Base-by-base conservation (phyloP, 2,113 vertebrate species). In the Entelurus aequoreus region DNA sequence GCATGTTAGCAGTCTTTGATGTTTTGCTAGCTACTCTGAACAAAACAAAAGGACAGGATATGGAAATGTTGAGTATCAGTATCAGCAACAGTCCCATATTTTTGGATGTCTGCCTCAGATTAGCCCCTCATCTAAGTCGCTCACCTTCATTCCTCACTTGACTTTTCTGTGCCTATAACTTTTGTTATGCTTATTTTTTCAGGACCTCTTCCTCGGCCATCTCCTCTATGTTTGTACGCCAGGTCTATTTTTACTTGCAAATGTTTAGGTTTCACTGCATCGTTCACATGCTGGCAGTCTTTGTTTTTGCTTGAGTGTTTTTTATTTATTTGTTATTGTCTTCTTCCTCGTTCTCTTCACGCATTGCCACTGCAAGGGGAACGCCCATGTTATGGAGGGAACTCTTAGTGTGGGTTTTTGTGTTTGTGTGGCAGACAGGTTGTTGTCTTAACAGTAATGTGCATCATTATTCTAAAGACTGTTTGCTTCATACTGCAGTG, bases 291-390 rank as follows among this genome's bases (percentile, higher is more conserved):
- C 74, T 79, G 67, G 60, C 68, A 60, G 48, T 36, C 61, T 80
- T 81, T 88, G 78, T 85, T 87, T 84, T 79, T 74, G 56, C 79
- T 84, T 69, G 64, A 42, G 66, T 76, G 60, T 65, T 53, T 3
- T 28, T 28, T 28, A n/a, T n/a, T 28, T 3, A 28, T 28, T 28
- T 28, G 19, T 28, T 1, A 28, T 28, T 60, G 37, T 16, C 16
- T n/a, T 57, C 63, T 16, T 40, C 28, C 47, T 15, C 47, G 19
- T 15, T 5, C 3, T 63, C 54, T 72, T 68, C 49, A 57, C 53
- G 53, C 53, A 48, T 64, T 35, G 47, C 14, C 40, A 0, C 53
- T 21, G 49, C 16, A 57, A 16, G 1, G 40, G 62, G 74, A 42
- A 73, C 72, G 44, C 72, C 71, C 74, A 48, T 9, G 21, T 0